Conservation (phyloP, 2,888 invertebrate genomes). For the Apamea monoglypha region DNA sequence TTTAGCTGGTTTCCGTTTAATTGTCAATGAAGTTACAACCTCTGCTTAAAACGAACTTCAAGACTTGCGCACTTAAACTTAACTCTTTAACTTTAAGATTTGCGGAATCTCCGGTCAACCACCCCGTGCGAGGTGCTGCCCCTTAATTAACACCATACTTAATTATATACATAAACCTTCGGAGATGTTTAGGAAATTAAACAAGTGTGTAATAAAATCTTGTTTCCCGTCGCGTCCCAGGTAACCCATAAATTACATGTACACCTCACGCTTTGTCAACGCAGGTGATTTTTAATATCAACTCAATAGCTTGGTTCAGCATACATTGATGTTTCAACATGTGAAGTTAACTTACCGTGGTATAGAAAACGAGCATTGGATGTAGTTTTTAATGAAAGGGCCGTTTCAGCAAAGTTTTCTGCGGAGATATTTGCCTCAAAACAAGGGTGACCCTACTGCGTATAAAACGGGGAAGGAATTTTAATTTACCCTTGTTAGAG, state of each 20-base stretch:
- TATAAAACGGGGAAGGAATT: slow-evolving; percentile 82
- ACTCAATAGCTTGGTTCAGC: neutral
- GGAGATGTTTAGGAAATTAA: slow-evolving; percentile 77
- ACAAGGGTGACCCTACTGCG: slow-evolving; percentile 74
- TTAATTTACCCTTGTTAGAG: slow-evolving; percentile 86
- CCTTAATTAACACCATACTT: slow-evolving; percentile 71
- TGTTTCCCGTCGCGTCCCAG: slow-evolving; percentile 71
- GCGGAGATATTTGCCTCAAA: slow-evolving; percentile 59
- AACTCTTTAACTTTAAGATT: slow-evolving; percentile 47
- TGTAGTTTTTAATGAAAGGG: neutral
- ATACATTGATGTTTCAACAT: slow-evolving; percentile 32
- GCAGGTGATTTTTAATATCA: slow-evolving; percentile 32
- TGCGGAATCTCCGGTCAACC: slow-evolving; percentile 33
- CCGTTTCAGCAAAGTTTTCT: slow-evolving; percentile 30
- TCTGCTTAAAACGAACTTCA: slow-evolving; percentile 27
- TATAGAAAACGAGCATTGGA: slow-evolving; percentile 21
- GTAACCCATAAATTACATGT: slow-evolving; percentile 76
- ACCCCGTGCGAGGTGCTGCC: slow-evolving; percentile 43
- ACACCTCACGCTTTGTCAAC: slow-evolving; percentile 69
- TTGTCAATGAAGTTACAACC: slow-evolving; percentile 32
- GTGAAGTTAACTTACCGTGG: too few species aligned
- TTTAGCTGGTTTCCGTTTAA: slow-evolving; percentile 24
- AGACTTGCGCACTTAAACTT: slow-evolving; percentile 34
- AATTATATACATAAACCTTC: slow-evolving; percentile 71
- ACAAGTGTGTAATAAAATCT: slow-evolving; percentile 81